Evolutionary conservation across 2,888 invertebrate genomes (phyloP).

Genomic region (Calephelis perditalis): DNA sequence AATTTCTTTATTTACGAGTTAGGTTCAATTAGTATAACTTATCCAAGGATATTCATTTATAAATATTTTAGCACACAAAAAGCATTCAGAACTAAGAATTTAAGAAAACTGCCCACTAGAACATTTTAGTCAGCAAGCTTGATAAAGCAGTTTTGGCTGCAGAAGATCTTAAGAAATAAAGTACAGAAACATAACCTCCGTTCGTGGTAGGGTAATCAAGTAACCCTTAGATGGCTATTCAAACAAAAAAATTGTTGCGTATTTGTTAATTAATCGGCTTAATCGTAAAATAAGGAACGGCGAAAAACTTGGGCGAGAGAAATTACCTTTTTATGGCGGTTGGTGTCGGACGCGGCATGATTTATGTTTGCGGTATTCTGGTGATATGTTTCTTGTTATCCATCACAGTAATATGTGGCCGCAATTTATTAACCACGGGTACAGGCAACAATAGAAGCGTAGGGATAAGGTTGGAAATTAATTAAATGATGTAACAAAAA

Average conservation of each 20-base stretch:
- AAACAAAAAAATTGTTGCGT: constrained; percentile 20
- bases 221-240: not conserved
- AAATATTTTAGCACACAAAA: no score
- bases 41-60: no score
- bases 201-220: no score
- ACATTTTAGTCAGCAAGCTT: no score
- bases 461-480: not conserved
- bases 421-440: constrained; percentile 19
- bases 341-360: constrained; percentile 37
- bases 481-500: no score
- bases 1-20: no score
- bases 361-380: constrained; percentile 45
- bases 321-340: constrained; percentile 50
- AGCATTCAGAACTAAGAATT: no score
- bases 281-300: constrained; percentile 32
- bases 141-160: no score
- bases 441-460: not conserved
- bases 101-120: no score
- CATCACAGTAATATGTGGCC: constrained; percentile 47
- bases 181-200: no score
- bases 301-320: constrained; percentile 35
- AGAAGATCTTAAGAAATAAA: no score
- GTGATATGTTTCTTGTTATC: constrained; percentile 48
- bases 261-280: constrained; percentile 25
- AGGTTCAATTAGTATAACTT: no score